Conservation (phyloP, 2,797 vertebrate genomes). For the Takifugu rubripes region DNA sequence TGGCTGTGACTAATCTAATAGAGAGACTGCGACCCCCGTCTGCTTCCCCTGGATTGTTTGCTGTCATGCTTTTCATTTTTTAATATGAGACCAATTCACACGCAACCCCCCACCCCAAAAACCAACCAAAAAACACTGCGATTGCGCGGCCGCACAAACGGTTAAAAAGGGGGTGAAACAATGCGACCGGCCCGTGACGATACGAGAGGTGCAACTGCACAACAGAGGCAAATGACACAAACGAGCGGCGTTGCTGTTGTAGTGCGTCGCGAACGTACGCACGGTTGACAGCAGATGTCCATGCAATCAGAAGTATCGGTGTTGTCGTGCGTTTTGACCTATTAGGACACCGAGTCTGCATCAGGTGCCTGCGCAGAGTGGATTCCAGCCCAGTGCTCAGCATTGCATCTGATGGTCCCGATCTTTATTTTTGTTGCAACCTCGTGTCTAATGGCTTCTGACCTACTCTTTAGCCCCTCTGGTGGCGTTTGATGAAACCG, state of each 20-base stretch:
- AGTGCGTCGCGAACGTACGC: too few species aligned
- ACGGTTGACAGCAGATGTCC: too few species aligned
- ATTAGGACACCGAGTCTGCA: not conserved
- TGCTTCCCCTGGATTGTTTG: conserved; percentile 32
- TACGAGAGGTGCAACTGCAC: not conserved
- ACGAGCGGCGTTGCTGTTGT: too few species aligned
- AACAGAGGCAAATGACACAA: too few species aligned
- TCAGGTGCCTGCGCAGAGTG: conserved; percentile 4
- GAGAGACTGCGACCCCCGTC: conserved; percentile 36
- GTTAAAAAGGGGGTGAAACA: conserved; percentile 24
- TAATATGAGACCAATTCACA: conserved; percentile 3
- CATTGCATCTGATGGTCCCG: conserved; percentile 27
- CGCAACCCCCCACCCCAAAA: not conserved
- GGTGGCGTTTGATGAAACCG: conserved; percentile 67
- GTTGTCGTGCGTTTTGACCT: too few species aligned
- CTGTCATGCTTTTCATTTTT: conserved; percentile 16
- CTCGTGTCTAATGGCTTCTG: conserved; percentile 40
- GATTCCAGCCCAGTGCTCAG: conserved; percentile 24
- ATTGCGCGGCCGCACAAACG: conserved; percentile 32
- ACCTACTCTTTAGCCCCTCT: conserved; percentile 82
- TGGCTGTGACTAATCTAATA: conserved; percentile 65
- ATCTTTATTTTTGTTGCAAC: conserved; percentile 53
- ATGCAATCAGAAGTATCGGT: too few species aligned
- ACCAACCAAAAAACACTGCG: not conserved
- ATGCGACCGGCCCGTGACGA: conserved; percentile 7